Conservation (phyloP, 2,888 invertebrate genomes). For the Ellobium chinense region DNA sequence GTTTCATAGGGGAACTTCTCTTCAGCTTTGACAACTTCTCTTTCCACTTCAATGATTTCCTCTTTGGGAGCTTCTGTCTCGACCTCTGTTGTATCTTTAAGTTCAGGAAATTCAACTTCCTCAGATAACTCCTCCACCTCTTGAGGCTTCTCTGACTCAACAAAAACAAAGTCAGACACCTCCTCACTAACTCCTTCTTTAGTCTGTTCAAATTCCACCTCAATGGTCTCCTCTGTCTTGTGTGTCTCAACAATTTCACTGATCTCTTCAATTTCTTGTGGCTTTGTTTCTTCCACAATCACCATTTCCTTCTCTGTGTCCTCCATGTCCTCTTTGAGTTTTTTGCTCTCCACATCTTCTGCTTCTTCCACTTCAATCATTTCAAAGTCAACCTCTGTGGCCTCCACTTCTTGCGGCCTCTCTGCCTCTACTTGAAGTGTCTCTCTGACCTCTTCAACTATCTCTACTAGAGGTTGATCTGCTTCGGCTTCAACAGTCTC, state of each 20-base stretch:
- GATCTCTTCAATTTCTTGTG: slow-evolving; percentile 46
- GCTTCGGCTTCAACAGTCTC: slow-evolving; percentile 23
- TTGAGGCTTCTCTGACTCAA: slow-evolving; percentile 51
- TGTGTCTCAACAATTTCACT: slow-evolving; percentile 32
- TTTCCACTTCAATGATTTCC: slow-evolving; percentile 41
- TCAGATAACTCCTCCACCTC: slow-evolving; percentile 43
- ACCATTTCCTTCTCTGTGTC: slow-evolving; percentile 46
- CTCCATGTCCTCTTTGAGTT: slow-evolving; percentile 41
- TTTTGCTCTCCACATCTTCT: slow-evolving; percentile 22
- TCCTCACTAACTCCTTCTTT: slow-evolving; percentile 52
- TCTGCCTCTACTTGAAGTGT: slow-evolving; percentile 37
- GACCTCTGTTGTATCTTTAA: slow-evolving; percentile 34
- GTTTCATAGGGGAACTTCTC: slow-evolving; percentile 49
- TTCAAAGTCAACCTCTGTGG: slow-evolving; percentile 45
- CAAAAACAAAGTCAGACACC: slow-evolving; percentile 50
- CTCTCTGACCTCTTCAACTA: slow-evolving; percentile 14
- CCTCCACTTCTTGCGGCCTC: slow-evolving; percentile 46
- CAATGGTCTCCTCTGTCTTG: neutral
- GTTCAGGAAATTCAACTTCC: slow-evolving; percentile 27
- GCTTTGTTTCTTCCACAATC: slow-evolving; percentile 37
- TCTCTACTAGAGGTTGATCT: slow-evolving; percentile 45
- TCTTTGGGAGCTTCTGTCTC: slow-evolving; percentile 46
- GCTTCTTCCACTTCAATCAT: slow-evolving; percentile 34
- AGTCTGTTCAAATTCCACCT: slow-evolving; percentile 41
- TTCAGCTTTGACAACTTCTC: slow-evolving; percentile 47